Conservation (phyloP, 92 coral and sea anemone genomes). For the Phymanthus crucifer region DNA sequence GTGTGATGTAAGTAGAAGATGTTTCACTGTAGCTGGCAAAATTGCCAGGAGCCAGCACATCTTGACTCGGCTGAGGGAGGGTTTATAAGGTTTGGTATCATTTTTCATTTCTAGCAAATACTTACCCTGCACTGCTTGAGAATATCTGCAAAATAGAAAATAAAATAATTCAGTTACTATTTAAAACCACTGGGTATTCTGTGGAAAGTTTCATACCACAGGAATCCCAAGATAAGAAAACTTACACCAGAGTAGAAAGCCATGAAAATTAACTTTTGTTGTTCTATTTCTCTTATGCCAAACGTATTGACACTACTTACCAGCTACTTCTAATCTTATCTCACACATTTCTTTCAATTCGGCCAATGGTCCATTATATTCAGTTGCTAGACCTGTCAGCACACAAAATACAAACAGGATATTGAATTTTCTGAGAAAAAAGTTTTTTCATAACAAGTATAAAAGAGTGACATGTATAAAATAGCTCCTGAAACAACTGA, state of each 20-base stretch:
- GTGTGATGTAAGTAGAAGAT: too few relatives aligned
- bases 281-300: background rate
- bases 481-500: background rate
- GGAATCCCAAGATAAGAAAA: too few relatives aligned
- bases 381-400: slow-evolving; percentile 73
- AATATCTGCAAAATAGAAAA: slow-evolving; percentile 65
- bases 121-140: slow-evolving; percentile 89
- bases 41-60: slow-evolving; percentile 27
- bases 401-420: background rate
- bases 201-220: background rate
- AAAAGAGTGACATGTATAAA: background rate
- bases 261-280: background rate
- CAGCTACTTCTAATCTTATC: slow-evolving; percentile 95
- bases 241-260: background rate
- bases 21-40: slow-evolving; percentile 38
- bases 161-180: background rate
- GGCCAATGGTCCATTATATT: slow-evolving; percentile 85
- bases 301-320: slow-evolving; percentile 22
- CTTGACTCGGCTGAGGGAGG: background rate
- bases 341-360: slow-evolving; percentile 95
- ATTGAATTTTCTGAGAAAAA: slow-evolving; percentile 3
- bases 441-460: too few relatives aligned
- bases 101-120: background rate
- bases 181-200: background rate
- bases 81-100: background rate